Percentiles rank a stretch among this genome's conserved stretches.
Conservation (phyloP, 1,140 invertebrate genomes). For the Adoxophyes honmai region DNA sequence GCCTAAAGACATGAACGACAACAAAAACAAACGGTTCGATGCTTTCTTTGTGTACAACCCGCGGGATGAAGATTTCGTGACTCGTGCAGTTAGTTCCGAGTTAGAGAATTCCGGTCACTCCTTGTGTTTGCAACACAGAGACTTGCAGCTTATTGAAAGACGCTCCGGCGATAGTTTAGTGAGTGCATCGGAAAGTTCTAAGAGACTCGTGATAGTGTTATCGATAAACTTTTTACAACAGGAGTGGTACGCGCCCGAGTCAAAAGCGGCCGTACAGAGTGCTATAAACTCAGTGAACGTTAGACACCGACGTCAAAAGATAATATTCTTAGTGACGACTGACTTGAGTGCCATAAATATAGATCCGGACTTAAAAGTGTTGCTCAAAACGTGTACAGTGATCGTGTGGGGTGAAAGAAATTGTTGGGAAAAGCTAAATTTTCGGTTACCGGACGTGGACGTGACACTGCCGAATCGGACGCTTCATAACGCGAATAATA, state of each 20-base stretch:
- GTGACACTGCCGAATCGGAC: slow-evolving; percentile 74
- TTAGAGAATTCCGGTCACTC: slow-evolving; percentile 84
- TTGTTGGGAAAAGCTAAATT: slow-evolving; percentile 94
- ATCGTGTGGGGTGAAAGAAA: slow-evolving; percentile 91
- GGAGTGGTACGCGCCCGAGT: slow-evolving; percentile 86
- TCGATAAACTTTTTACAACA: slow-evolving; percentile 85
- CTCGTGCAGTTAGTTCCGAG: slow-evolving; percentile 86
- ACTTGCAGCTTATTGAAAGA: slow-evolving; percentile 82
- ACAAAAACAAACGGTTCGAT: slow-evolving; percentile 85
- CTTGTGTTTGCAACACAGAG: slow-evolving; percentile 91
- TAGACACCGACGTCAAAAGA: slow-evolving; percentile 84
- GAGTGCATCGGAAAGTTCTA: slow-evolving; percentile 86
- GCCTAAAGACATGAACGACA: slow-evolving; percentile 75
- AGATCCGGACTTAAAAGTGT: slow-evolving; percentile 89
- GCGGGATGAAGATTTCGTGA: slow-evolving; percentile 89
- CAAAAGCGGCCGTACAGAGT: slow-evolving; percentile 83
- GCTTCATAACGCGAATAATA: slow-evolving; percentile 69
- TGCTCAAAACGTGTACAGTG: slow-evolving; percentile 90
- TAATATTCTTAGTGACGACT: slow-evolving; percentile 84
- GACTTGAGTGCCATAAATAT: slow-evolving; percentile 82
- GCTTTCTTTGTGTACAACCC: slow-evolving; percentile 93
- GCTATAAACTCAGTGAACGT: slow-evolving; percentile 84
- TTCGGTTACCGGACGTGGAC: slow-evolving; percentile 88
- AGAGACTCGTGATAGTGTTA: slow-evolving; percentile 84
- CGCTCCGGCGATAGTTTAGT: slow-evolving; percentile 86